Conservation (phyloP, 2,113 vertebrate species). For the Telmatochromis sp. region DNA sequence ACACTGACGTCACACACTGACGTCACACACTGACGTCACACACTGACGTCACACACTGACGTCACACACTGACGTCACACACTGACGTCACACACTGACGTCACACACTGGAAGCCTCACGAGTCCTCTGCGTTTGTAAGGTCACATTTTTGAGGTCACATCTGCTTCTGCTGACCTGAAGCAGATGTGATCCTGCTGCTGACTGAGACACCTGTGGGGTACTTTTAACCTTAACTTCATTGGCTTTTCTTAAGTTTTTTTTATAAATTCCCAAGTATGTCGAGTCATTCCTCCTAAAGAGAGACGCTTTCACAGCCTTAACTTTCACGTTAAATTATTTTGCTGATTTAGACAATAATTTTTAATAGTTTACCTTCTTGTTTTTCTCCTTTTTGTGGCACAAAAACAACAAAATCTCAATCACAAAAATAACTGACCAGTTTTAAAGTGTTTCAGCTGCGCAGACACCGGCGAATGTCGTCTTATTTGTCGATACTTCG, state of each 20-base stretch:
- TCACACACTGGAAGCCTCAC: neutral
- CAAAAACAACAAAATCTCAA: fast-evolving
- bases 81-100: neutral
- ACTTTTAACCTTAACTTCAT: neutral
- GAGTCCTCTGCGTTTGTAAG: neutral
- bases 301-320: fast-evolving
- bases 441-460: neutral
- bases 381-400: neutral
- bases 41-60: neutral
- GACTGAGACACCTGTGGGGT: neutral
- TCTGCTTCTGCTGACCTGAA: neutral
- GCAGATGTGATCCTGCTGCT: fast-evolving
- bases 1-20: neutral
- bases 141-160: neutral
- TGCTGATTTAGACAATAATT: fast-evolving
- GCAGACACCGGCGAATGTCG: neutral
- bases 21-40: neutral
- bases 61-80: too few species aligned
- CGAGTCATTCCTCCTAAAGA: neutral
- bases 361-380: neutral
- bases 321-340: fast-evolving
- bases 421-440: neutral
- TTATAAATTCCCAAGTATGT: fast-evolving
- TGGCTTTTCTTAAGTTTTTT: too few species aligned
- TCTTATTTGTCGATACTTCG: neutral